Evolutionary conservation across 2,113 vertebrate genomes (phyloP).

Genomic region (Odocoileus hemionus): DNA sequence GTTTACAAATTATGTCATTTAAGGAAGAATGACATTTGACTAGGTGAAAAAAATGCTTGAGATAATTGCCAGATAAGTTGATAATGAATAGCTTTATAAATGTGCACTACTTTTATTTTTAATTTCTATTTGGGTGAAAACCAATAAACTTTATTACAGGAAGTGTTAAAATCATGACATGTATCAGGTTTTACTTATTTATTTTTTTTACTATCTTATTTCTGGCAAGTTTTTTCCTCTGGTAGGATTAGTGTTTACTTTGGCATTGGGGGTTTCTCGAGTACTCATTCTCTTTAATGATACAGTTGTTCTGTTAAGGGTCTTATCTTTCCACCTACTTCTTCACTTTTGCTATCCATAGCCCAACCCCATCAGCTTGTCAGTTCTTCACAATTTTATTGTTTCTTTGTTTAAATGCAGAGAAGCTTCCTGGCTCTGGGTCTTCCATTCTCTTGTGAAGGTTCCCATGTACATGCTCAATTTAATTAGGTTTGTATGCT

Average conservation of each 20-base stretch:
- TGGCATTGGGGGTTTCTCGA: background rate
- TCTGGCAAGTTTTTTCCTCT: background rate
- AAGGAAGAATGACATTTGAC: background rate
- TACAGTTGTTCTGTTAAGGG: background rate
- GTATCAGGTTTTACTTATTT: background rate
- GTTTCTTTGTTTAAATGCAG: background rate
- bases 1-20: background rate
- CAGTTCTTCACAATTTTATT: background rate
- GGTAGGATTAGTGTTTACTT: background rate
- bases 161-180: background rate
- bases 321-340: background rate
- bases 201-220: background rate
- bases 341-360: background rate
- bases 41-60: background rate
- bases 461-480: background rate
- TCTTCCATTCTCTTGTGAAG: background rate
- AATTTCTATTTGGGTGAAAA: background rate
- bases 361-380: background rate
- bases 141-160: background rate
- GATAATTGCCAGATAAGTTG: background rate
- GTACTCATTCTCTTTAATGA: background rate
- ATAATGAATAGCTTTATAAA: background rate
- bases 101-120: background rate
- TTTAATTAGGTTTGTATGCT: background rate
- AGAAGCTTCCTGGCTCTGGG: background rate